Base-by-base conservation (phyloP, 2,888 invertebrate genomes). In the Stenichneumon culpator region DNA sequence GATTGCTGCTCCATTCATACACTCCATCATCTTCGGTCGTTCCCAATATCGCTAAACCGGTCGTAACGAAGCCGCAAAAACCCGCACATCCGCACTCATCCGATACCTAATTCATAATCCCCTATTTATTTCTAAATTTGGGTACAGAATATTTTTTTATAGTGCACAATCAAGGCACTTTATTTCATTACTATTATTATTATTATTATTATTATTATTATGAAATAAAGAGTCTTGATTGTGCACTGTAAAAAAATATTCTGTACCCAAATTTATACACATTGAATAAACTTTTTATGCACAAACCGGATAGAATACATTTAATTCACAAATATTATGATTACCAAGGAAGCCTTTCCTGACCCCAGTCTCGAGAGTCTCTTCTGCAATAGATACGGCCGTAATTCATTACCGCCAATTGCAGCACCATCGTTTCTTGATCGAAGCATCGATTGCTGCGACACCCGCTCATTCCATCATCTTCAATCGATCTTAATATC, bases 341-440 rank as follows among this genome's bases (percentile, higher is more conserved):
- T 11, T 7, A 1, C 9, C 9, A 9, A 39, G 39, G 39, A 9
- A 39, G 1, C 2, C 70, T 91, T 86, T 79, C 87, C 91, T 16
- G 87, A 88, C 4, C 90, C 92, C 11, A 87, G 36, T 67, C 80
- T 91, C 80, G 86, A 87, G 70, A 92, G 92, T 80, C 88, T 79
- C 39, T 92, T 91, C 70, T 92, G 92, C 83, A 79, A 90, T 2
- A 83, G 84, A n/a, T 84, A 92, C 74, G 90, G 88, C 54, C 92
- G 92, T 80, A 92, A 92, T 74, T 67, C 82, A 78, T 87, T 88
- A 39, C 72, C 74, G 28, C 72, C 60, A 16, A 69, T 47, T n/a
- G 63, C 67, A 16, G 39, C 69, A 22, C 67, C 69, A 22, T 44
- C 85, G 73, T 77, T 84, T 72, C 52, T 52, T 86, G 70, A 70